Conservation (phyloP, 64 coral and sea anemone genomes). For the Actinia equina region DNA sequence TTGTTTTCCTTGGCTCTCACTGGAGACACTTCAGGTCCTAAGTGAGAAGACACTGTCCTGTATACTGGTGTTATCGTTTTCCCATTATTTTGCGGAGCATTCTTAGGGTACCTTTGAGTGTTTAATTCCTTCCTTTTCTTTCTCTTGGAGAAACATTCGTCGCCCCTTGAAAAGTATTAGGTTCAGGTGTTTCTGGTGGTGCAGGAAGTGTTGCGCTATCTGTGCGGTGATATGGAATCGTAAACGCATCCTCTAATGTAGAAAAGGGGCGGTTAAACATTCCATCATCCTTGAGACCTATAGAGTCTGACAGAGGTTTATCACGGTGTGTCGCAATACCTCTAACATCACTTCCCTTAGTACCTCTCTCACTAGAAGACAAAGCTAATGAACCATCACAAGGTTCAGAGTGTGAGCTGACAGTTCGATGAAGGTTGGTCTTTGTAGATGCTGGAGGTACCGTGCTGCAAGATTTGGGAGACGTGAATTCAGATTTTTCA, state of each 20-base stretch:
- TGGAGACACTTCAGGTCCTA: not conserved
- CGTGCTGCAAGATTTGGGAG: not conserved
- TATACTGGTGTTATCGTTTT: not conserved
- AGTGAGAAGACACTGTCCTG: not conserved
- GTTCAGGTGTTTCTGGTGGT: conserved; percentile 38
- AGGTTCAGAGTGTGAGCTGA: conserved; percentile 52
- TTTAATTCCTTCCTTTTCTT: not conserved
- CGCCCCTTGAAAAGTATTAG: not conserved
- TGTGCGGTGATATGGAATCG: conserved; percentile 75
- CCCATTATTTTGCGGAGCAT: not conserved
- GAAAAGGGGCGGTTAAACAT: conserved; percentile 8
- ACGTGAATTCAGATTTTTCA: not conserved
- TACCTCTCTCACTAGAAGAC: not conserved
- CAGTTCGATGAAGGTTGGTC: conserved; percentile 28
- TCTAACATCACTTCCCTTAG: not conserved
- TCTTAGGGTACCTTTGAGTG: not conserved
- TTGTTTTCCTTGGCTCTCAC: not conserved
- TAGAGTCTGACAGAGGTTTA: not conserved
- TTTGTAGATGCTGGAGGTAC: conserved; percentile 16
- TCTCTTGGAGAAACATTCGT: not conserved
- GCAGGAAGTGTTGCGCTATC: conserved; percentile 74
- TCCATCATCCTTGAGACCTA: not conserved
- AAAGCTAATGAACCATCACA: not conserved
- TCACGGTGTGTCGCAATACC: not conserved
- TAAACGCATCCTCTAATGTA: conserved; percentile 67